Conservation (phyloP, 2,888 invertebrate genomes). For the Caenorhabditis macrosperma region DNA sequence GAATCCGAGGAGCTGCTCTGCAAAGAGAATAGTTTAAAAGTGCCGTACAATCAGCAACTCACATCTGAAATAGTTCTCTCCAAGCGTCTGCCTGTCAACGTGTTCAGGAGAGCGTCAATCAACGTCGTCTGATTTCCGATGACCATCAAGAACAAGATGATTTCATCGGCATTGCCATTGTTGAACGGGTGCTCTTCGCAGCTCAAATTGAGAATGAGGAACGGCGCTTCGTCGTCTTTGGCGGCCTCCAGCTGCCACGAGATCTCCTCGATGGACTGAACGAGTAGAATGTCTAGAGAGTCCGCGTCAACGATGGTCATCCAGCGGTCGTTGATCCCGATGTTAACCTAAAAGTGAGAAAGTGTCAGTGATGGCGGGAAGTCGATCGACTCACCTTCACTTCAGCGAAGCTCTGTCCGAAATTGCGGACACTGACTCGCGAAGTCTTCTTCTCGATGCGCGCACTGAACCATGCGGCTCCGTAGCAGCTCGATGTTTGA, state of each 20-base stretch:
- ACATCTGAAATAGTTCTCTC: conserved; percentile 47
- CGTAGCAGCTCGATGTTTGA: conserved; percentile 41
- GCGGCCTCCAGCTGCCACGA: conserved; percentile 39
- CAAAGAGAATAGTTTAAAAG: too few relatives aligned
- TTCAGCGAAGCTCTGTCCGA: conserved; percentile 45
- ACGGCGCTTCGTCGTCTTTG: conserved; percentile 11
- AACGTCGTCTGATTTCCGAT: conserved; percentile 36
- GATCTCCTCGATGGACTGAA: conserved; percentile 64
- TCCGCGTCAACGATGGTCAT: conserved; percentile 90
- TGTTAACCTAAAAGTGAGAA: too few relatives aligned
- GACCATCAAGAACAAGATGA: conserved; percentile 29
- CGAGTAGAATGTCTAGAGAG: conserved; percentile 82
- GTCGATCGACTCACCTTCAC: conserved; percentile 74
- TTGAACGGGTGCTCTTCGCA: conserved; percentile 23
- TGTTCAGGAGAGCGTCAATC: conserved; percentile 44
- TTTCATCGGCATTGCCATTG: conserved; percentile 13
- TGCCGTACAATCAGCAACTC: too few relatives aligned
- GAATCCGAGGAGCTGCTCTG: conserved; percentile 55
- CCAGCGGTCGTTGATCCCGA: conserved; percentile 90
- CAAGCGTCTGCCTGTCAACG: conserved; percentile 30
- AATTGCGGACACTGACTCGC: conserved; percentile 28
- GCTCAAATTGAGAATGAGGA: conserved; percentile 43
- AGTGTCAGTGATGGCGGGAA: too few relatives aligned
- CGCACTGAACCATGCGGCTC: conserved; percentile 46
- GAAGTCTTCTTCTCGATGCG: conserved; percentile 46